A percentile compares a stretch with the other conserved stretches of the same genome.
These are phyloP conservation scores for Lynx canadensis DNA, from an alignment of 2,113 vertebrate genomes.

Conservation along the genomic window DNA sequence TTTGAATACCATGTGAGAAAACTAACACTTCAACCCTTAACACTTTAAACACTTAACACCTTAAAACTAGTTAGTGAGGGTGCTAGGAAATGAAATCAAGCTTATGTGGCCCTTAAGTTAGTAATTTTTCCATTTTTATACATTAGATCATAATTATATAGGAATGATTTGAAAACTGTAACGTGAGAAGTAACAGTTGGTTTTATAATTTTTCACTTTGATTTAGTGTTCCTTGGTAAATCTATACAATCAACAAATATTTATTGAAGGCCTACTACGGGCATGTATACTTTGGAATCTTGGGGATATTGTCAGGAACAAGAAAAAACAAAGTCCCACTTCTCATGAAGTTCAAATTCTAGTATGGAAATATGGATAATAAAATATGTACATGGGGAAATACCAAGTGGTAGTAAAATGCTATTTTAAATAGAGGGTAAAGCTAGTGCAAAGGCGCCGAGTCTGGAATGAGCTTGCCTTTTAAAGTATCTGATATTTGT, in stretches of 20 bases:
- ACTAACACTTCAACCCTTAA: background rate
- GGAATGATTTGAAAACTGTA: background rate
- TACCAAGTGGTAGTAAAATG: background rate
- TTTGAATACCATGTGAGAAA: background rate
- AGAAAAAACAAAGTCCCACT: background rate
- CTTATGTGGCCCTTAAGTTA: background rate
- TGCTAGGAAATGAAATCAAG: background rate
- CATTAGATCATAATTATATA: background rate
- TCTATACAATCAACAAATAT: background rate
- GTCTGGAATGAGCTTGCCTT: background rate
- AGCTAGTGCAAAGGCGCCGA: background rate
- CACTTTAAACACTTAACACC: background rate
- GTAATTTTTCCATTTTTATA: conserved; percentile 28
- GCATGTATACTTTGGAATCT: background rate
- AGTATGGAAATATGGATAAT: background rate
- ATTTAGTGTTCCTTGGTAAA: background rate
- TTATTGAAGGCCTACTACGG: background rate
- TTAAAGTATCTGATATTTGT: background rate
- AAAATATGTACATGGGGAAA: background rate
- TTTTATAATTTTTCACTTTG: background rate
- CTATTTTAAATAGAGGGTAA: background rate
- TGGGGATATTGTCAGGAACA: background rate
- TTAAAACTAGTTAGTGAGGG: background rate
- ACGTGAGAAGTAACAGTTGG: background rate
- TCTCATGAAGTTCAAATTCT: background rate